Conservation (phyloP, 2,797 vertebrate species). For the Pantherophis alleghaniensis region DNA sequence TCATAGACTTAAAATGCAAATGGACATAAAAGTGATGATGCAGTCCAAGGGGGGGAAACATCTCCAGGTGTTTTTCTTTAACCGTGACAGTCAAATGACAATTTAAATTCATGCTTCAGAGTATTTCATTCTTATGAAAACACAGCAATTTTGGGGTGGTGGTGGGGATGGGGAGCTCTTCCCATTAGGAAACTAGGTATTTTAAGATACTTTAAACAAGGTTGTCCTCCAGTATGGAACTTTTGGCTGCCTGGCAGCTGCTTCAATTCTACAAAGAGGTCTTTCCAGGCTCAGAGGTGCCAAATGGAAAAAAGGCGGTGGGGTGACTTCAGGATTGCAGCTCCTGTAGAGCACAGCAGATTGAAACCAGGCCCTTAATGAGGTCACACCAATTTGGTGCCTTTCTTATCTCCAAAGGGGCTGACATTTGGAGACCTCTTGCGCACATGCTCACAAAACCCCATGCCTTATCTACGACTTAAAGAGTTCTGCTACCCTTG, state of each 20-base stretch:
- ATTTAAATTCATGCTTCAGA: slow-evolving; percentile 40
- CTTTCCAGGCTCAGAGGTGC: not conserved
- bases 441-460: not conserved
- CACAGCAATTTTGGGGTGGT: slow-evolving; percentile 37
- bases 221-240: slow-evolving; percentile 32
- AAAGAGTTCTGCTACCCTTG: slow-evolving; percentile 6
- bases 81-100: slow-evolving; percentile 34
- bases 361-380: slow-evolving; percentile 9
- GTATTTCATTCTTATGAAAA: slow-evolving; percentile 50
- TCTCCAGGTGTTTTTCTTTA: slow-evolving; percentile 47
- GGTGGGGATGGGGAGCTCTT: not conserved
- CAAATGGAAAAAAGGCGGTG: not conserved
- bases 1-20: slow-evolving; percentile 51
- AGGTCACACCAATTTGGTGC: slow-evolving; percentile 22
- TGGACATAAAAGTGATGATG: slow-evolving; percentile 56
- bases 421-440: slow-evolving; percentile 4
- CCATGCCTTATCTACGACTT: not conserved
- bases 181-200: slow-evolving; percentile 27
- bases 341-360: not conserved
- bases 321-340: not conserved
- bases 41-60: slow-evolving; percentile 35
- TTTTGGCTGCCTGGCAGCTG: not conserved
- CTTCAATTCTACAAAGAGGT: slow-evolving; percentile 6
- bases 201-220: slow-evolving; percentile 45
- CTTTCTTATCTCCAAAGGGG: slow-evolving; percentile 1